phyloP scores from a whole-genome alignment of 2,888 invertebrate species.

The Cancer borealis region DNA sequence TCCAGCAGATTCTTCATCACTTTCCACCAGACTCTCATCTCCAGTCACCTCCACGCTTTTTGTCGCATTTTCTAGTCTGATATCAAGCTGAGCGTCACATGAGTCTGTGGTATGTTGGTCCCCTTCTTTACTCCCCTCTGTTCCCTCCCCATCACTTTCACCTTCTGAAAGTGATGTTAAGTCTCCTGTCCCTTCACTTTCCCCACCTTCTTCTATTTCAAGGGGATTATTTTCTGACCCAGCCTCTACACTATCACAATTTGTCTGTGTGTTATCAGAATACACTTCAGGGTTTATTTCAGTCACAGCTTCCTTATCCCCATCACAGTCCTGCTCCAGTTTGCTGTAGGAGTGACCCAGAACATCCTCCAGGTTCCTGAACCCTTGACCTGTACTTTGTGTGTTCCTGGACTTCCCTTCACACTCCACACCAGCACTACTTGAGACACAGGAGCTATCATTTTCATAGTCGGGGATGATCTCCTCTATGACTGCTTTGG shows the following conservation, averaged over 20 bases:
- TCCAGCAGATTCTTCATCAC: not conserved
- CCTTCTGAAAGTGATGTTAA: not conserved
- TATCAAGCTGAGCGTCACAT: constrained; percentile 39
- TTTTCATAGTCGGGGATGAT: constrained; percentile 61
- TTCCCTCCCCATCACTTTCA: not conserved
- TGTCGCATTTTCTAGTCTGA: not conserved
- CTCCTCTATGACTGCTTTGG: constrained; percentile 66
- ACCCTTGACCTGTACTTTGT: constrained; percentile 35
- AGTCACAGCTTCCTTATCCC: not conserved
- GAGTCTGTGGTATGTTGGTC: constrained; percentile 15
- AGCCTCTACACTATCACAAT: constrained; percentile 5
- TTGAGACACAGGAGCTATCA: not conserved
- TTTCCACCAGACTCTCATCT: not conserved
- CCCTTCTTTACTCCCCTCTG: not conserved
- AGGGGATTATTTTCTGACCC: not conserved
- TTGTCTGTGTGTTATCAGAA: not conserved
- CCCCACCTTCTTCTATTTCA: not conserved
- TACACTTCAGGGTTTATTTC: not conserved
- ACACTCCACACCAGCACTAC: not conserved
- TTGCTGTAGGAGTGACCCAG: constrained; percentile 49
- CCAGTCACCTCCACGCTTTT: not conserved
- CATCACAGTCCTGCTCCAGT: not conserved
- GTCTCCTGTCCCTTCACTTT: not conserved
- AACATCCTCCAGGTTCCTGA: constrained; percentile 47
- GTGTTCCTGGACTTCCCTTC: not conserved